These are phyloP conservation scores for Darevskia nairensis DNA, from an alignment of 2,797 vertebrate species.

Conservation along the genomic window DNA sequence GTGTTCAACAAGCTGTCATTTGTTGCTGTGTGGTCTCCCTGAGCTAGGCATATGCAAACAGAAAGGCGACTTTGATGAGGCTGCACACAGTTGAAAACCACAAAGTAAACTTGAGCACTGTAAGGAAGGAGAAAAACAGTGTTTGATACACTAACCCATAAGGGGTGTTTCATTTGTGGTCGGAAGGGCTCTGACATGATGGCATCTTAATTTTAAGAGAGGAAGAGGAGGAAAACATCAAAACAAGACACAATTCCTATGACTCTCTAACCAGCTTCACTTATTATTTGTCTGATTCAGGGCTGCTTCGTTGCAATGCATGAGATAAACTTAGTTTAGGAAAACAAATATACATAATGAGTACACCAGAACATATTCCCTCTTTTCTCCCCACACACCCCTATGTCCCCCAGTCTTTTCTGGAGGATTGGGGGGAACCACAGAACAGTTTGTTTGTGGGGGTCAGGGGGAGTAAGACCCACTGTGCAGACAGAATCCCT, in stretches of 20 bases:
- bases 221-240: not conserved
- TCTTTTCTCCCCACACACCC: no score
- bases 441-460: no score
- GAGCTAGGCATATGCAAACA: not conserved
- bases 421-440: no score
- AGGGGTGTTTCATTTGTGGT: not conserved
- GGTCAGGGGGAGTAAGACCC: no score
- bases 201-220: not conserved
- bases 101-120: slow-evolving; percentile 8
- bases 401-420: no score
- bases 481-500: no score
- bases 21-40: slow-evolving; percentile 13
- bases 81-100: not conserved
- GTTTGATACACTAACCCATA: slow-evolving; percentile 7
- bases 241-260: not conserved
- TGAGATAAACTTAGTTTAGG: not conserved
- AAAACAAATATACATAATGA: not conserved
- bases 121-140: not conserved
- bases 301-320: not conserved
- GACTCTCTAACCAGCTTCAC: not conserved
- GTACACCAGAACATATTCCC: not conserved
- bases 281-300: not conserved
- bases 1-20: slow-evolving; percentile 1
- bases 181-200: not conserved
- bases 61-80: slow-evolving; percentile 3